Evolutionary conservation across 2,888 invertebrate species (phyloP).

Genomic region (Pachycephus smyrnensis): DNA sequence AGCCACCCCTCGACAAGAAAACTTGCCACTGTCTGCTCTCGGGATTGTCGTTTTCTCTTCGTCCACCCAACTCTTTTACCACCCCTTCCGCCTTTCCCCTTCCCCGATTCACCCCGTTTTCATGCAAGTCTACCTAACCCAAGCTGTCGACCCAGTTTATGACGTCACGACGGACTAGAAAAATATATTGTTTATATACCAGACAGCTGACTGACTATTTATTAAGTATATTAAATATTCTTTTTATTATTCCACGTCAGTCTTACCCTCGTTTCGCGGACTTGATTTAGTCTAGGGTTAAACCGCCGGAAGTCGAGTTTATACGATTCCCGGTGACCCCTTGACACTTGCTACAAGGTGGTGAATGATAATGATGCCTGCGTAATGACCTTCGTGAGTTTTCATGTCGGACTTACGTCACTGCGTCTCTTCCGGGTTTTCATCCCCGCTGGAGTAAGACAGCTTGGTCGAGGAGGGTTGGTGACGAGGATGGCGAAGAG

Average conservation of each 20-base stretch:
- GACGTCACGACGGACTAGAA: not conserved
- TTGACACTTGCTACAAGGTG: not conserved
- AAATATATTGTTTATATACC: not conserved
- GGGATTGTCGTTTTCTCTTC: not conserved
- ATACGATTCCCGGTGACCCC: not conserved
- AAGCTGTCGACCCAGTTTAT: not conserved
- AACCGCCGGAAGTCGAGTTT: not conserved
- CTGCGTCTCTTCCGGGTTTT: not conserved
- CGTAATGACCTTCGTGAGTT: not conserved
- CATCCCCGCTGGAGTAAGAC: too few species aligned
- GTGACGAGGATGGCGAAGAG: too few species aligned
- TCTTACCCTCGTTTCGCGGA: not conserved
- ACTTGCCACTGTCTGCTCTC: not conserved
- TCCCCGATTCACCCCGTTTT: too few species aligned
- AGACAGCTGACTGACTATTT: not conserved
- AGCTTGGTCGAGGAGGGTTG: too few species aligned
- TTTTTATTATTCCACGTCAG: not conserved
- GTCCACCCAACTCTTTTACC: not conserved
- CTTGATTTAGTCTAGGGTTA: not conserved
- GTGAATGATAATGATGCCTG: not conserved
- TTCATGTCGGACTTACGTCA: not conserved
- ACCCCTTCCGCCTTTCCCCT: too few species aligned
- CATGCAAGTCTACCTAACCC: not conserved
- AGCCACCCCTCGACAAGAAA: not conserved
- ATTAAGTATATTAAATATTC: not conserved